Evolutionary conservation across 2,888 invertebrate species (phyloP), one percentile per base, ranked within the genome.

Genomic region (Hypselothyrea guttata): DNA sequence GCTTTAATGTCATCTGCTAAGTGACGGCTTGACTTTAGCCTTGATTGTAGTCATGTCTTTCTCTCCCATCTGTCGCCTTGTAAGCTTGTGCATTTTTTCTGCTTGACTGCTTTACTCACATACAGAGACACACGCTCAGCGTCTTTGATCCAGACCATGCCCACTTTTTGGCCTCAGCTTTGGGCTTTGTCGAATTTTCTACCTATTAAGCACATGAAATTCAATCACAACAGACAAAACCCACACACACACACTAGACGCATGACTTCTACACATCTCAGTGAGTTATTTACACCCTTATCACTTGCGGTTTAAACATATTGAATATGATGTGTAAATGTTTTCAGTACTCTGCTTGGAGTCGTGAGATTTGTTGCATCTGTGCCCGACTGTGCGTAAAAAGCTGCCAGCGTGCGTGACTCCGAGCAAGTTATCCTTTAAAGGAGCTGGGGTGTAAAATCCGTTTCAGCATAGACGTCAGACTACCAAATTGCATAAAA

Each of bases 161-260:
- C 16, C 42, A 35, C 28, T 40, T 37, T 33, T 33, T 46, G 59
- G 61, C 55, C 40, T 63, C 64, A 65, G 57, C 53, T 67, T 69
- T 55, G 42, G 51, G 70, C 68, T 74, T 71, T 77, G 73, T 75
- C 71, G 73, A 75, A 86, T 84, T 86, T 86, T 86, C 85, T 86
- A 78, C 73, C 79, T 76, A 86, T 86, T 86, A 79, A 62, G 56
- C 84, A 84, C 82, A 86, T 75, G 75, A 86, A 86, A 86, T 84
- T 84, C 84, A 79, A 86, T 86, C 75, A 71, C 74, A 72, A 48
- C 63, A 46, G 58, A 68, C 54, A 51, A 53, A 48, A 49, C 52
- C 61, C 47, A 49, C 54, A 37, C 16, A 3, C 37, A 12, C 51
- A 57, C 27, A 34, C 13, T 22, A 22, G n/a, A 46, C 46, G 52